These are phyloP conservation scores for Zophobas atratus DNA, from an alignment of 1,140 invertebrate species.

Conservation along the genomic window DNA sequence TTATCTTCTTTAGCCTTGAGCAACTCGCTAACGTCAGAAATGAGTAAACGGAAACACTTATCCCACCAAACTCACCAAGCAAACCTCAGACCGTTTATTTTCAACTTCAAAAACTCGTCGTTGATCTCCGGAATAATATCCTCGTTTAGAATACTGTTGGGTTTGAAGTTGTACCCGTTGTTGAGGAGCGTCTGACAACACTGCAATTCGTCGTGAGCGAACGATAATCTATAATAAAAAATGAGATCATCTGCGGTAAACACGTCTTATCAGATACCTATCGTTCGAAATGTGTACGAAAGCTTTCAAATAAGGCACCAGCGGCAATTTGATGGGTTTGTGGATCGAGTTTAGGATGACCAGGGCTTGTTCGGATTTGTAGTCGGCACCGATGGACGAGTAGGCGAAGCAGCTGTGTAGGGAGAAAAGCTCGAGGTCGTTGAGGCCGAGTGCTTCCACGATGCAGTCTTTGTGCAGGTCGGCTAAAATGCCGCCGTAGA, in stretches of 20 bases:
- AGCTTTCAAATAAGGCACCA: constrained; percentile 25
- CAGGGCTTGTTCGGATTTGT: constrained; percentile 21
- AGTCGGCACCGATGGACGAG: constrained; percentile 15
- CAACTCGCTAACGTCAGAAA: constrained; percentile 5
- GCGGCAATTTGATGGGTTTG: constrained; percentile 19
- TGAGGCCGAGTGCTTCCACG: constrained; percentile 16
- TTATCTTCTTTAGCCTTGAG: constrained; percentile 16
- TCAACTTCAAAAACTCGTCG: constrained; percentile 20
- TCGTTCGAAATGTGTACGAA: constrained; percentile 27
- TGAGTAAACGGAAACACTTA: not conserved
- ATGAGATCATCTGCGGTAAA: not conserved
- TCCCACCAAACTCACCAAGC: constrained; percentile 1
- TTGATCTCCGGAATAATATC: constrained; percentile 17
- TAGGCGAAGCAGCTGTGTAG: constrained; percentile 20
- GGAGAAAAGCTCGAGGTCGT: constrained; percentile 24
- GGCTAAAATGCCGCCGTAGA: constrained; percentile 13
- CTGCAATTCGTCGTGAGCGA: constrained; percentile 7
- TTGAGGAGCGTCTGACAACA: constrained; percentile 9
- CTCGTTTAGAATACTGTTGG: constrained; percentile 14
- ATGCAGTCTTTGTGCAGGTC: constrained; percentile 20
- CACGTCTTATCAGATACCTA: not conserved
- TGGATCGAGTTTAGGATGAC: constrained; percentile 15
- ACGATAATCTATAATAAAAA: constrained; percentile 10
- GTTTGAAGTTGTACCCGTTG: constrained; percentile 19
- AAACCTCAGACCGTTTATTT: constrained; percentile 11